Evolutionary conservation across 1,140 invertebrate species (phyloP), one percentile per base, ranked within the genome.

Genomic region (Sipha flava): DNA sequence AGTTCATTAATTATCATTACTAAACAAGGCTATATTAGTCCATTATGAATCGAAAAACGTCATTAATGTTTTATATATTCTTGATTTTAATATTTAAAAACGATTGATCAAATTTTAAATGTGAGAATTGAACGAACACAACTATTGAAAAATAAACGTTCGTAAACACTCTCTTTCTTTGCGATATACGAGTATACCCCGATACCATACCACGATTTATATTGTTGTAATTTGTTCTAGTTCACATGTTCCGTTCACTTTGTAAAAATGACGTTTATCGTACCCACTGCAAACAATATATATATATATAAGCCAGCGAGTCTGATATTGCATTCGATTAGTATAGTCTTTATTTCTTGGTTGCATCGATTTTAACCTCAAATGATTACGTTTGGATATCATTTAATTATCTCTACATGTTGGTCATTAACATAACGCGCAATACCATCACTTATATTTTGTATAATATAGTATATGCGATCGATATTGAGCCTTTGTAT

Each of bases 21-120:
- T 23, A 14, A 66, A 66, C 64, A 66, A 66, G 64, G 64, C 37
- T 66, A 66, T 66, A 66, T 66, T 66, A 66, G 43, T 66, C 40
- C 14, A 26, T 29, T 18, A 29, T 68, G 29, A 70, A n/a, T 70
- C 66, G 66, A 31, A 21, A 4, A 3, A 1, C 37, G 26, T 29
- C 16, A 16, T 45, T 5, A 34, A n/a, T n/a, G n/a, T n/a, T n/a
- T n/a, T n/a, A n/a, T n/a, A n/a, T n/a, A n/a, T n/a, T n/a, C n/a
- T n/a, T n/a, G n/a, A n/a, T 34, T 34, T 62, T 16, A 16, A 66
- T 66, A 66, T 43, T 45, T 64, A 45, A 64, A 64, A 64, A 21
- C 34, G 34, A 31, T 34, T 34, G 26, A n/a, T 62, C 59, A 21
- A 21, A 62, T n/a, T 31, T 34, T 62, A 18, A n/a, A 34, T 2